Base-by-base conservation (phyloP, 1,140 invertebrate species). In the Sitobion miscanthi region DNA sequence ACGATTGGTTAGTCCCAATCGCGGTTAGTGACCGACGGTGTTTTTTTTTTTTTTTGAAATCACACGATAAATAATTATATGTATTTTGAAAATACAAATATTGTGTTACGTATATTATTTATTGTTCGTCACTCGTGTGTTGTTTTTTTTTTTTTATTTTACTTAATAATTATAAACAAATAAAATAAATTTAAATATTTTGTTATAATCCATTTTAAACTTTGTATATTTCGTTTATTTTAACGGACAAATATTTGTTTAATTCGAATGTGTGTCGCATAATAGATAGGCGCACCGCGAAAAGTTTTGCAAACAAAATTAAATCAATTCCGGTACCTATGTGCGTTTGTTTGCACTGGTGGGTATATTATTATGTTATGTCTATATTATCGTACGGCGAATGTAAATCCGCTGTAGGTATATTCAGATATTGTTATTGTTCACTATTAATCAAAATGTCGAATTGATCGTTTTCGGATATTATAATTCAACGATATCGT, bases 251-350 rank as follows among this genome's bases (percentile, higher is more conserved):
- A 77, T 77, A 77, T 77, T 77, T 77, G 62, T 77, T 77, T n/a
- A 17, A 77, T 77, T 14, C 2, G 62, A 77, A 77, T n/a, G 14
- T 9, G 4, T 14, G n/a, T 77, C 14, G 14, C 17, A 77, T n/a
- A n/a, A 77, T n/a, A 77, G 62, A 77, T 77, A 77, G 62, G n/a
- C 62, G n/a, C 62, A n/a, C 14, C 14, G 62, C n/a, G 62, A 77
- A 69, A 69, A 77, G 62, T 77, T 77, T 77, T 77, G 62, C 62
- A n/a, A 77, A n/a, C 62, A n/a, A 77, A n/a, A 77, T 77, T 77
- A 77, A 77, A 77, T 77, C 62, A 77, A 77, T 77, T 77, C 62
- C n/a, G 30, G 62, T 77, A 77, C n/a, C 30, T 77, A 77, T n/a
- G n/a, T 1, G 62, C 30, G 62, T 77, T 77, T 77, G 62, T n/a